Conservation (phyloP, 2,113 vertebrate genomes). For the Apodemus sylvaticus region DNA sequence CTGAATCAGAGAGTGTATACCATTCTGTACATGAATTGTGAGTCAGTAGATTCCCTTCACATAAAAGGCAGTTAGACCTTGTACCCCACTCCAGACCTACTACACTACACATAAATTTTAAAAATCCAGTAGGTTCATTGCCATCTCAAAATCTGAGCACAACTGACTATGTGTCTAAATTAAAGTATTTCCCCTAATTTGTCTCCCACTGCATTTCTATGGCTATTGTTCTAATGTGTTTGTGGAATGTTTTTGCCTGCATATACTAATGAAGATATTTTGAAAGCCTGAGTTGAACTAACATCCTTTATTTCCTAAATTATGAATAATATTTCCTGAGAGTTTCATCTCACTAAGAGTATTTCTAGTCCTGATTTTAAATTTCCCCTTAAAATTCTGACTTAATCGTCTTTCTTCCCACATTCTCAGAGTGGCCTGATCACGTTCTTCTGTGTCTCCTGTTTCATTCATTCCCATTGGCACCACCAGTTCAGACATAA, state of each 20-base stretch:
- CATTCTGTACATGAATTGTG: not conserved
- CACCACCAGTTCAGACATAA: not conserved
- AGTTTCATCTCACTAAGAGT: not conserved
- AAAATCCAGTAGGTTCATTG: not conserved
- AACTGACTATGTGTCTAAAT: not conserved
- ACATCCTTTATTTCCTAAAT: not conserved
- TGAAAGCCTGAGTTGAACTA: not conserved
- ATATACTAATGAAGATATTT: not conserved
- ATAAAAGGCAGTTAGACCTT: not conserved
- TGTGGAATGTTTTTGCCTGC: not conserved
- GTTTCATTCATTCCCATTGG: not conserved
- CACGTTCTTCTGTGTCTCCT: not conserved
- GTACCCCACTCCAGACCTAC: not conserved
- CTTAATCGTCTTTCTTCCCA: not conserved
- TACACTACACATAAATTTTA: not conserved
- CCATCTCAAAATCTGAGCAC: not conserved
- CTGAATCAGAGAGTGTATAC: not conserved
- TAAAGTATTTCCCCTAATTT: not conserved
- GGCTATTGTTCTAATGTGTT: not conserved
- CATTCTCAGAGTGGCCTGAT: not conserved
- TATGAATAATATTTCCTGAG: not conserved
- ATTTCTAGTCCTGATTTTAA: not conserved
- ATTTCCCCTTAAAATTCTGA: not conserved
- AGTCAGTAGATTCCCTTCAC: not conserved
- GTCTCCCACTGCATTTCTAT: not conserved